These are phyloP conservation scores for Salmo trutta DNA, from an alignment of 2,797 vertebrate genomes.

Conservation along the genomic window DNA sequence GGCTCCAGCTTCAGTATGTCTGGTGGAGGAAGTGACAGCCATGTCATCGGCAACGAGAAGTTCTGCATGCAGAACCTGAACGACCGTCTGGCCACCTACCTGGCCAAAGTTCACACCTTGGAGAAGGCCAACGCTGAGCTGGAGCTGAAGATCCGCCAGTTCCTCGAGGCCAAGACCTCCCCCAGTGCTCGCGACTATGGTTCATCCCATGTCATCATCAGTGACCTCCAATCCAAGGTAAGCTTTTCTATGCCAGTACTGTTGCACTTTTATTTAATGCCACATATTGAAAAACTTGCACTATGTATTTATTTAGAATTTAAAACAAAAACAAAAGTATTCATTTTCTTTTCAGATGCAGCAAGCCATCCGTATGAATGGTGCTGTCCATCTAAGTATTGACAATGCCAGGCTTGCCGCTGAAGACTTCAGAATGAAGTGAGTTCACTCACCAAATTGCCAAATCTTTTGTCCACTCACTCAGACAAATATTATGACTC, in stretches of 20 bases:
- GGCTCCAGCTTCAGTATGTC: not conserved
- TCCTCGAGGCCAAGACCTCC: conserved; percentile 62
- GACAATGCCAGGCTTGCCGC: conserved; percentile 79
- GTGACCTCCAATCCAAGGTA: conserved; percentile 82
- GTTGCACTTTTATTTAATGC: not conserved
- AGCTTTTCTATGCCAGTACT: not conserved
- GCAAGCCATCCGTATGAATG: conserved; percentile 59
- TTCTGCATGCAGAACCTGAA: conserved; percentile 85
- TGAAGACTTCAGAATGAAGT: conserved; percentile 69
- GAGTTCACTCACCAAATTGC: conserved; percentile 16
- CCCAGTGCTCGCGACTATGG: conserved; percentile 69
- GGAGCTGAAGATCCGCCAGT: conserved; percentile 77
- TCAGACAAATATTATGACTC: not conserved
- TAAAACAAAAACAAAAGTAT: not conserved
- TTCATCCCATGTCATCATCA: conserved; percentile 68
- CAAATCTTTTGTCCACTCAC: not conserved
- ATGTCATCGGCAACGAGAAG: conserved; percentile 49
- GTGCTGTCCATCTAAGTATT: conserved; percentile 71
- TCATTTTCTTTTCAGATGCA: conserved; percentile 66
- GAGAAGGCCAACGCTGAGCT: conserved; percentile 53
- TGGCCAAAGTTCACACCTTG: conserved; percentile 76
- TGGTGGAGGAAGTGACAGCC: conserved; percentile 12
- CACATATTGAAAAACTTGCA: not conserved
- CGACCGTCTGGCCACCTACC: conserved; percentile 79
- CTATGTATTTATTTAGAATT: not conserved